Conservation (phyloP, 1,140 invertebrate genomes). For the Gryon sp. region DNA sequence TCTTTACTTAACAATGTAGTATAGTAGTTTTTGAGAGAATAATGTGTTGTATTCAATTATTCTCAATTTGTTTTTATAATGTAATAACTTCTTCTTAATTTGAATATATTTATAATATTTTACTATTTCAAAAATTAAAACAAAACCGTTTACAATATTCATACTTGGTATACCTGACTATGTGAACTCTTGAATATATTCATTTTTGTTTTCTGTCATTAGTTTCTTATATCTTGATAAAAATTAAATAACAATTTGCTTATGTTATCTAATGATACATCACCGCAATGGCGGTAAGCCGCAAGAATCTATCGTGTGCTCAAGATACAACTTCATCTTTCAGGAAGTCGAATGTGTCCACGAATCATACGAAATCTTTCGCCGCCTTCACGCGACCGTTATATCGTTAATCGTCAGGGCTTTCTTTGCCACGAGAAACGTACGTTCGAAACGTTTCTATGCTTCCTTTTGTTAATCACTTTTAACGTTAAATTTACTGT, state of each 20-base stretch:
- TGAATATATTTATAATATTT: too few species aligned
- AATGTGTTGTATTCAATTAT: too few species aligned
- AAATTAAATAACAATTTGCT: conserved; percentile 23
- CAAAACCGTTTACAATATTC: too few species aligned
- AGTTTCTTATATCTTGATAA: background rate
- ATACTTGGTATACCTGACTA: too few species aligned
- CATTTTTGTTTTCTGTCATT: conserved; percentile 16
- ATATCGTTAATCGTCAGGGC: conserved; percentile 40
- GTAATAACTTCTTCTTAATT: too few species aligned
- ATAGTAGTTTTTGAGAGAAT: too few species aligned
- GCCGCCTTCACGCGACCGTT: conserved; percentile 35
- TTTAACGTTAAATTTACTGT: conserved; percentile 58
- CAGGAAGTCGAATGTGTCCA: conserved; percentile 31
- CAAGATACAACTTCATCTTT: conserved; percentile 32
- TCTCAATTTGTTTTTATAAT: too few species aligned
- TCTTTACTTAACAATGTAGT: too few species aligned
- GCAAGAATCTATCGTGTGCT: conserved; percentile 30
- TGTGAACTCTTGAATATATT: too few species aligned
- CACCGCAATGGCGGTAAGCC: conserved; percentile 43
- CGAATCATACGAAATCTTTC: conserved; percentile 44
- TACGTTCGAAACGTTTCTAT: conserved; percentile 18
- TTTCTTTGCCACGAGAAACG: conserved; percentile 4
- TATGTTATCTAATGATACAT: conserved; percentile 8
- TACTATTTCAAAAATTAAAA: too few species aligned
- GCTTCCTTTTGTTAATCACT: conserved; percentile 47